A percentile compares a stretch with the other conserved stretches of the same genome.
phyloP scores from a whole-genome alignment of 2,113 vertebrate species.

The Syrmaticus mikado region DNA sequence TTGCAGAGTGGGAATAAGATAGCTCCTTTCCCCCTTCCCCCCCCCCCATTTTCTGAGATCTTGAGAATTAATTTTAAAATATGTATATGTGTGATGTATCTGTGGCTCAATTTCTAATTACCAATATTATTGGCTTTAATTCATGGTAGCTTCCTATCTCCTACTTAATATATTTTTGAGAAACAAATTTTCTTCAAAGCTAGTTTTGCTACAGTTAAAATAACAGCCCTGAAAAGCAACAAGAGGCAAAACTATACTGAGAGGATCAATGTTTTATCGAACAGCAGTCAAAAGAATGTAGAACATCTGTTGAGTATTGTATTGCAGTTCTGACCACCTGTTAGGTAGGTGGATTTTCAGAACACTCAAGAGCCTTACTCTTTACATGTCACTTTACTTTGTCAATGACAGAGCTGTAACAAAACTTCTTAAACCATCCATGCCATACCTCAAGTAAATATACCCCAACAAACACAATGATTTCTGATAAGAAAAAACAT shows the following conservation, averaged over 20 bases:
- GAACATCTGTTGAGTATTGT: background rate
- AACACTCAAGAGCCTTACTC: background rate
- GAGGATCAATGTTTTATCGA: background rate
- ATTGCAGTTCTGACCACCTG: background rate
- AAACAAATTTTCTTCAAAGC: background rate
- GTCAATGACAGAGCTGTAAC: background rate
- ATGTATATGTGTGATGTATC: background rate
- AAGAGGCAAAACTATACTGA: background rate
- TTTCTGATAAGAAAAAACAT: background rate
- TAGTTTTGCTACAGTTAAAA: background rate
- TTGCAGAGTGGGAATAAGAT: background rate
- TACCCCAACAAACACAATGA: background rate
- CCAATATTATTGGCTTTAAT: background rate
- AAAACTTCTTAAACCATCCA: background rate
- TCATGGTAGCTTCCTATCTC: background rate
- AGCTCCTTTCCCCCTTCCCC: accelerated
- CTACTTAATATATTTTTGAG: background rate
- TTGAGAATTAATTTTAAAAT: background rate
- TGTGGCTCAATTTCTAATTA: background rate
- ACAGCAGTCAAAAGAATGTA: background rate
- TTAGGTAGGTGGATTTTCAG: background rate
- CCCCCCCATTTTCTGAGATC: background rate
- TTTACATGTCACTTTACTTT: background rate
- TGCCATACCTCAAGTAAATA: background rate
- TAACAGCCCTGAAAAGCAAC: background rate